Evolutionary conservation across 2,113 vertebrate species (phyloP).

Genomic region (Poeciliopsis retropinna): DNA sequence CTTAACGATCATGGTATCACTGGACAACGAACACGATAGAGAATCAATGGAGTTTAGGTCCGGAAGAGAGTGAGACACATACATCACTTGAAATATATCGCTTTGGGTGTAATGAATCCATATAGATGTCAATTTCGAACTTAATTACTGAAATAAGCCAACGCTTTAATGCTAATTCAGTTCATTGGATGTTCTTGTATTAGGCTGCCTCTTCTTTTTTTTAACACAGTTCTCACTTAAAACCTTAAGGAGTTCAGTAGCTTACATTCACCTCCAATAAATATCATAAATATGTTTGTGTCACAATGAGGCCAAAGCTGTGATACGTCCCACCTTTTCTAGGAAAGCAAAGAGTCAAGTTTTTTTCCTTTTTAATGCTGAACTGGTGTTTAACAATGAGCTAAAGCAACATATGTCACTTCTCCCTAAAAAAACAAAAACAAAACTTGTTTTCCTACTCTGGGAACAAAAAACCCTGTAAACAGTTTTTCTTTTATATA

Average conservation of each 20-base stretch:
- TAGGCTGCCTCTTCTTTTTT: slow-evolving; percentile 57
- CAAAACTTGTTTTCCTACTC: slow-evolving; percentile 23
- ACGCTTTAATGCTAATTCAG: background rate
- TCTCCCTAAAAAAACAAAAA: slow-evolving; percentile 36
- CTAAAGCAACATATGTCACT: slow-evolving; percentile 39
- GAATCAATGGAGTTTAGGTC: no score
- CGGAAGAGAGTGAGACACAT: no score
- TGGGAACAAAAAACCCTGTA: slow-evolving; percentile 55
- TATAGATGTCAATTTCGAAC: background rate
- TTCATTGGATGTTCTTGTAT: slow-evolving; percentile 42
- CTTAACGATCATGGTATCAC: background rate
- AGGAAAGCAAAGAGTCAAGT: slow-evolving; percentile 59
- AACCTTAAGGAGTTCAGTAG: slow-evolving; percentile 77
- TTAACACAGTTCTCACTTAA: slow-evolving; percentile 54
- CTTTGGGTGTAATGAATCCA: background rate
- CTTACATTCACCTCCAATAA: slow-evolving; percentile 87
- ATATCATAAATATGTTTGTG: slow-evolving; percentile 83
- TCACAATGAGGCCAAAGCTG: slow-evolving; percentile 60
- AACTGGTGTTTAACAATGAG: slow-evolving; percentile 47
- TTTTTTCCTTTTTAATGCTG: slow-evolving; percentile 48
- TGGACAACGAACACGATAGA: no score
- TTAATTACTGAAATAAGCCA: background rate
- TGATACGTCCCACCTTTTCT: slow-evolving; percentile 47
- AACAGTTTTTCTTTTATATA: slow-evolving; percentile 45
- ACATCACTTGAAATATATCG: background rate